phyloP scores from a whole-genome alignment of 2,888 invertebrate species.

The Heliconius erato region DNA sequence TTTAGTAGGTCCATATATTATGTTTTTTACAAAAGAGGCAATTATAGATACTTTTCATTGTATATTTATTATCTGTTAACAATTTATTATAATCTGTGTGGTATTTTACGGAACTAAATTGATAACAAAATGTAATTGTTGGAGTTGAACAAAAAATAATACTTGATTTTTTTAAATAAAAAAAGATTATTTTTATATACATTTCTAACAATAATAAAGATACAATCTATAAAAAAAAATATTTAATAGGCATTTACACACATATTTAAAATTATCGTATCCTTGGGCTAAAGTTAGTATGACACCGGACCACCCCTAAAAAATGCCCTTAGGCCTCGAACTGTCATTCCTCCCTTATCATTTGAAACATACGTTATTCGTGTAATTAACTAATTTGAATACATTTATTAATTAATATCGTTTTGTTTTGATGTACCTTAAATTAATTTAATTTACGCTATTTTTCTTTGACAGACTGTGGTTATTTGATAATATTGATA shows the following conservation, averaged over 20 bases:
- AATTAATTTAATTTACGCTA: constrained; percentile 16
- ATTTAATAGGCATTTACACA: background rate
- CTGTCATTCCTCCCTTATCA: constrained; percentile 9
- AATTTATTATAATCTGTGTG: too few relatives aligned
- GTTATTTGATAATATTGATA: background rate
- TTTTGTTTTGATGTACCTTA: constrained; percentile 14
- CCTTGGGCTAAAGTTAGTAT: constrained; percentile 6
- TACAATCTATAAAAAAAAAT: background rate
- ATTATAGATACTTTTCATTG: too few relatives aligned
- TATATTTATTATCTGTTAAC: too few relatives aligned
- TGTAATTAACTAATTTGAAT: constrained; percentile 52
- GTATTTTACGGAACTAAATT: too few relatives aligned
- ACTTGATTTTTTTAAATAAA: too few relatives aligned
- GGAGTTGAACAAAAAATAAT: too few relatives aligned
- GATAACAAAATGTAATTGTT: too few relatives aligned
- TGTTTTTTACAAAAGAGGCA: too few relatives aligned
- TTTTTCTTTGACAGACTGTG: background rate
- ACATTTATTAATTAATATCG: constrained; percentile 50
- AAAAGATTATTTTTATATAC: background rate
- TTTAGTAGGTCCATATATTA: too few relatives aligned
- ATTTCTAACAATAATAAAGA: background rate
- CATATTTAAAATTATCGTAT: background rate
- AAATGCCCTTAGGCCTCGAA: constrained; percentile 34
- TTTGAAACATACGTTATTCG: constrained; percentile 46
- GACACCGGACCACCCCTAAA: constrained; percentile 17